Evolutionary conservation across 2,888 invertebrate species (phyloP), one percentile per base, ranked within the genome.

Genomic region (Stenoptilia bipunctidactyla): DNA sequence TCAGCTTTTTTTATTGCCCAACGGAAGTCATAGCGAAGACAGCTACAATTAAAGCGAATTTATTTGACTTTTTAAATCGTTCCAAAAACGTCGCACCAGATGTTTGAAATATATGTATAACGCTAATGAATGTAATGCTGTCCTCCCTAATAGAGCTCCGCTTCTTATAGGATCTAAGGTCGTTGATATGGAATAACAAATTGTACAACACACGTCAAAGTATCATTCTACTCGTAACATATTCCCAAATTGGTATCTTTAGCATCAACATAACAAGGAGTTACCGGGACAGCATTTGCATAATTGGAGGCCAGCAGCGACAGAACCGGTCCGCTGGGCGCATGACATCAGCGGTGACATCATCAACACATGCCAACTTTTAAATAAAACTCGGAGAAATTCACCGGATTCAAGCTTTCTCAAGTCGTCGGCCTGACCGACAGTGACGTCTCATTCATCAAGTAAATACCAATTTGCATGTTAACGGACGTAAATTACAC

Each of bases 231-330:
- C n/a, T 4, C n/a, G 30, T 30, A 12, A n/a, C 33, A 41, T 39
- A 44, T 44, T 47, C 41, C 47, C 48, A 51, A 56, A 52, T 53
- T 55, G 47, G 42, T 39, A 45, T 44, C 38, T 40, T 46, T 39
- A 38, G 43, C 52, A 49, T 43, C 51, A 41, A 46, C 50, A 51
- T 52, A 58, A 9, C n/a, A 54, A 61, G 58, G 56, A 59, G 54
- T 56, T 30, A 12, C 12, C 30, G 55, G 61, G 60, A 57, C 61
- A 55, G 53, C 56, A 79, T 77, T 79, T 66, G 58, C 75, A 76
- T 76, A 77, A 76, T 72, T 77, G 72, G 77, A 79, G 80, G 79
- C 67, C 74, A 62, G 45, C 63, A 51, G 48, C n/a, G n/a, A n/a
- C 52, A 52, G 64, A 66, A 77, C 79, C 70, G 70, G 79, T 76